A percentile compares a stretch with the other conserved stretches of the same genome.
Conservation (phyloP, 1,140 invertebrate species). For the Telenomus remus region DNA sequence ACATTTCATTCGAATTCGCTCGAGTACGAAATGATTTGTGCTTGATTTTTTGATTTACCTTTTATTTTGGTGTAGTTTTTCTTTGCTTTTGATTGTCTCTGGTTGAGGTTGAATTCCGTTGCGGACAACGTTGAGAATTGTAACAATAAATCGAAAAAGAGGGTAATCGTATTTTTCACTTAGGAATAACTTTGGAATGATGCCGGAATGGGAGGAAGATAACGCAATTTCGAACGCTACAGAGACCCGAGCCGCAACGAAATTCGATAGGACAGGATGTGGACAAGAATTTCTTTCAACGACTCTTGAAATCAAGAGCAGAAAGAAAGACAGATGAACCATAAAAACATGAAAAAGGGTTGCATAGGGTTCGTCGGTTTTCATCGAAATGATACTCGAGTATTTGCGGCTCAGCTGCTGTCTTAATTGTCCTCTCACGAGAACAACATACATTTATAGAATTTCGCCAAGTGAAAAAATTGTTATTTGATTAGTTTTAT, state of each 20-base stretch:
- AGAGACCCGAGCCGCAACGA: constrained; percentile 32
- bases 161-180: constrained; percentile 52
- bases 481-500: constrained; percentile 14
- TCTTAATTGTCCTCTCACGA: constrained; percentile 22
- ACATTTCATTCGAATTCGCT: too few relatives aligned
- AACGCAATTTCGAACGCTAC: constrained; percentile 39
- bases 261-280: constrained; percentile 49
- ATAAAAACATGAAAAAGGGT: constrained; percentile 50
- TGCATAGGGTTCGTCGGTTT: constrained; percentile 24
- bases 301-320: constrained; percentile 43
- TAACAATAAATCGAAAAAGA: constrained; percentile 42
- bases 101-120: constrained; percentile 1
- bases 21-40: not conserved
- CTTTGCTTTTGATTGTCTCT: not conserved
- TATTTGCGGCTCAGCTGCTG: not conserved
- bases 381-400: constrained; percentile 15
- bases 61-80: not conserved
- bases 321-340: constrained; percentile 40
- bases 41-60: not conserved
- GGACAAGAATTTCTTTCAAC: constrained; percentile 39
- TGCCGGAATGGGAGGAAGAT: constrained; percentile 22
- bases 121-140: constrained; percentile 35
- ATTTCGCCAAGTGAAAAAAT: constrained; percentile 18
- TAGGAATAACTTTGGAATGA: constrained; percentile 53
- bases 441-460: constrained; percentile 17